A percentile compares a stretch with the other conserved stretches of the same genome.
Evolutionary conservation across 2,797 vertebrate species (phyloP).

Genomic region (Chloroceryle inda): DNA sequence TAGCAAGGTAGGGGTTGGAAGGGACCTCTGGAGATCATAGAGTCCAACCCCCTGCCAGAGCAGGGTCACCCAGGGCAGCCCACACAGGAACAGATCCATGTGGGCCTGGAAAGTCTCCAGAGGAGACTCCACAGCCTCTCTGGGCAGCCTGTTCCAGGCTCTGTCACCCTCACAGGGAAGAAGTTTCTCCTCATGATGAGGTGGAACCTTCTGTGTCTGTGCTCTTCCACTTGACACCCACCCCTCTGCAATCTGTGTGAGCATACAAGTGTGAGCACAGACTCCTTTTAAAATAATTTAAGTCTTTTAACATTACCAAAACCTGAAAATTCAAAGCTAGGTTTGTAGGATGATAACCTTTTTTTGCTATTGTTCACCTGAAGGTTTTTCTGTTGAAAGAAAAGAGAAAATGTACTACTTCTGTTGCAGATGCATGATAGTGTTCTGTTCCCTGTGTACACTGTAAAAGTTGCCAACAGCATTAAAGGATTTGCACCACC

Average conservation of each 20-base stretch:
- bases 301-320: background rate
- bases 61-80: too few species aligned
- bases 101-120: too few species aligned
- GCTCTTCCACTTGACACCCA: too few species aligned
- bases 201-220: too few species aligned
- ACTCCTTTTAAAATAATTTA: background rate
- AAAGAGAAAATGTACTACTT: background rate
- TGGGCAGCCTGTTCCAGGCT: too few species aligned
- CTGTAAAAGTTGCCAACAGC: background rate
- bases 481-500: background rate
- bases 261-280: background rate
- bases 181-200: too few species aligned
- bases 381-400: background rate
- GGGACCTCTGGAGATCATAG: too few species aligned
- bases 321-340: background rate
- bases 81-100: too few species aligned
- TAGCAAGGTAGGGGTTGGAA: too few species aligned
- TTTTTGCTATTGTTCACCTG: background rate
- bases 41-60: too few species aligned
- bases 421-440: background rate
- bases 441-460: background rate
- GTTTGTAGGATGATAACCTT: background rate
- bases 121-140: too few species aligned
- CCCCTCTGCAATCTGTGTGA: background rate
- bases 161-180: too few species aligned